Conservation (phyloP, 30 jellyfish, hydroid and myxozoan species). For the Turritopsis dohrnii region DNA sequence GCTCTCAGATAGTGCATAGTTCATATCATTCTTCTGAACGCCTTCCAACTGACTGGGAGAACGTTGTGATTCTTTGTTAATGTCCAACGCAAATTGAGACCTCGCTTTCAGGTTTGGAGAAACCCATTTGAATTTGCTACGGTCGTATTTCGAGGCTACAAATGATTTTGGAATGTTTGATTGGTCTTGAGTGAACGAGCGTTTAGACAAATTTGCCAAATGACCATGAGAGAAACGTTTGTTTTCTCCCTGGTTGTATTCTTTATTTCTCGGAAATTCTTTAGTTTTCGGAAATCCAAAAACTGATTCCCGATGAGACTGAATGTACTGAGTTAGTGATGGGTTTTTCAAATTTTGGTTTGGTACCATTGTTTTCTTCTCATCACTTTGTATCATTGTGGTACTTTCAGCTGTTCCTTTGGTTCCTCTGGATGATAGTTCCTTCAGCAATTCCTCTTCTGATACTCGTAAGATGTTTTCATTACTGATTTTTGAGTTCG, state of each 20-base stretch:
- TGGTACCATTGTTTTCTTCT: background rate
- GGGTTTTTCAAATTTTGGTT: background rate
- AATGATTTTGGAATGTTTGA: background rate
- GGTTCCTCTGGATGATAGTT: background rate
- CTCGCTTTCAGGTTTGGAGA: background rate
- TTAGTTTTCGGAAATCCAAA: background rate
- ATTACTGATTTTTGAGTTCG: background rate
- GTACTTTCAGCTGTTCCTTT: background rate
- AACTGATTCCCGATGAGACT: background rate
- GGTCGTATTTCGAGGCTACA: background rate
- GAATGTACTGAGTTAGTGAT: background rate
- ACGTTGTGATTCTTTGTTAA: background rate
- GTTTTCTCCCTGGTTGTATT: background rate
- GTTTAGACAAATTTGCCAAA: background rate
- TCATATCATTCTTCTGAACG: background rate
- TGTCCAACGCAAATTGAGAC: background rate
- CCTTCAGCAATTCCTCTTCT: background rate
- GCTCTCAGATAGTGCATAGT: background rate
- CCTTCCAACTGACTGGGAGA: no score
- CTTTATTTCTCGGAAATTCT: background rate
- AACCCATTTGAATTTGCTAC: slow-evolving; percentile 3
- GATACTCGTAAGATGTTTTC: slow-evolving; percentile 6
- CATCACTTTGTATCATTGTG: background rate
- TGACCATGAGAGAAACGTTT: background rate
- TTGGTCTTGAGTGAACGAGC: background rate